These are phyloP conservation scores for Tuberolachnus salignus DNA, from an alignment of 2,888 invertebrate genomes.

Conservation along the genomic window DNA sequence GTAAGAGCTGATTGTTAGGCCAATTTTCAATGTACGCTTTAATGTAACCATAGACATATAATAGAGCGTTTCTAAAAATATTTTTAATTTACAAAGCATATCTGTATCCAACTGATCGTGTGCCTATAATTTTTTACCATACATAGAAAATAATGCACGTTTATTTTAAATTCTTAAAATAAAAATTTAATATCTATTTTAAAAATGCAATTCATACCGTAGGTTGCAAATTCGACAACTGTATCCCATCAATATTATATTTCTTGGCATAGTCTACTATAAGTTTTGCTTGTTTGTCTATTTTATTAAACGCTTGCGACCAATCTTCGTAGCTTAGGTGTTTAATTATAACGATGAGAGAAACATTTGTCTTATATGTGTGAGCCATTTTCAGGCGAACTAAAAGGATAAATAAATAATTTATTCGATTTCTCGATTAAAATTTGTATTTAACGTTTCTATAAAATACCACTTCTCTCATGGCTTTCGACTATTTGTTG, in stretches of 20 bases:
- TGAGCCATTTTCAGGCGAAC: background rate
- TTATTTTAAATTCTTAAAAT: background rate
- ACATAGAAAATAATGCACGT: background rate
- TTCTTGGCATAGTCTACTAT: background rate
- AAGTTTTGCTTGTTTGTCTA: background rate
- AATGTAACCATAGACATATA: rapidly evolving
- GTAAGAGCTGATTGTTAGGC: background rate
- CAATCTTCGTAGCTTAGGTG: background rate
- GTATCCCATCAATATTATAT: conserved; percentile 22
- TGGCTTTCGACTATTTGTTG: background rate
- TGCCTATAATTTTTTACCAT: background rate
- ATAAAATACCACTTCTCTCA: too few species aligned
- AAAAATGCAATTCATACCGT: conserved; percentile 10
- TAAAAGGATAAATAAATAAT: background rate
- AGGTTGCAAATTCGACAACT: conserved; percentile 32
- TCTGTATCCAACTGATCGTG: background rate
- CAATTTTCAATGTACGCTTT: background rate
- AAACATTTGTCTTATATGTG: rapidly evolving
- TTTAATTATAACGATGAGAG: conserved; percentile 5
- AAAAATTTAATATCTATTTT: background rate
- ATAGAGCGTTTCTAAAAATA: background rate
- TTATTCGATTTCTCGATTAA: background rate
- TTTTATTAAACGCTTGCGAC: background rate
- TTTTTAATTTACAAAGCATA: conserved; percentile 3
- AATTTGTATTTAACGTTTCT: background rate